These are phyloP conservation scores for Austrofundulus limnaeus DNA, from an alignment of 2,113 vertebrate species.

Conservation along the genomic window DNA sequence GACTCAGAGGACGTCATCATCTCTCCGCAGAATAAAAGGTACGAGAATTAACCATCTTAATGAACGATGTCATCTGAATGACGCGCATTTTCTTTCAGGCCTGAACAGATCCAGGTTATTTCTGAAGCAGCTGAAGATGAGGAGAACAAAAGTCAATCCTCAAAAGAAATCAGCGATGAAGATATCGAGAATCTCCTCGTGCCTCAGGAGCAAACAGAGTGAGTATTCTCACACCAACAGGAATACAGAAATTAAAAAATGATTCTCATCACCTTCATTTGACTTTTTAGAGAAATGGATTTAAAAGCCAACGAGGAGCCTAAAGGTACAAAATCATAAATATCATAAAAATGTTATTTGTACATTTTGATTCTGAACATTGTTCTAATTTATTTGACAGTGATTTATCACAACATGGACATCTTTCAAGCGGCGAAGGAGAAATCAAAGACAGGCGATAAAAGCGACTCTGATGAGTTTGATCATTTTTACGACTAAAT, in stretches of 20 bases:
- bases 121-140: slow-evolving; percentile 39
- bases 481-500: slow-evolving; percentile 77
- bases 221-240: slow-evolving; percentile 21
- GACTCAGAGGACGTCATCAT: slow-evolving; percentile 72
- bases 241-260: rapidly evolving
- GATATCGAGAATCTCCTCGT: slow-evolving; percentile 74
- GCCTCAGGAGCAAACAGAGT: slow-evolving; percentile 60
- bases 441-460: neutral
- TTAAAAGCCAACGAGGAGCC: slow-evolving; percentile 18
- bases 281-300: slow-evolving; percentile 42
- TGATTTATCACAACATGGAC: slow-evolving; percentile 17
- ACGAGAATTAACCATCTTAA: neutral
- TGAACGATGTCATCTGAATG: neutral
- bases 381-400: slow-evolving; percentile 40
- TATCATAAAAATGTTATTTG: neutral
- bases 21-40: slow-evolving; percentile 60
- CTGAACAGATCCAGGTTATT: slow-evolving; percentile 23
- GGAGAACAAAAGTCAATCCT: slow-evolving; percentile 24
- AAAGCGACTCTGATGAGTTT: slow-evolving; percentile 70
- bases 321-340: slow-evolving; percentile 46
- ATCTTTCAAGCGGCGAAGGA: slow-evolving; percentile 39
- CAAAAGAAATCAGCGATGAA: slow-evolving; percentile 28
- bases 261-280: neutral
- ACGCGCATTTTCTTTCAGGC: slow-evolving; percentile 16
- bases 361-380: neutral